These are phyloP conservation scores for Corvus cornix DNA, from an alignment of 2,113 vertebrate genomes.

Conservation along the genomic window DNA sequence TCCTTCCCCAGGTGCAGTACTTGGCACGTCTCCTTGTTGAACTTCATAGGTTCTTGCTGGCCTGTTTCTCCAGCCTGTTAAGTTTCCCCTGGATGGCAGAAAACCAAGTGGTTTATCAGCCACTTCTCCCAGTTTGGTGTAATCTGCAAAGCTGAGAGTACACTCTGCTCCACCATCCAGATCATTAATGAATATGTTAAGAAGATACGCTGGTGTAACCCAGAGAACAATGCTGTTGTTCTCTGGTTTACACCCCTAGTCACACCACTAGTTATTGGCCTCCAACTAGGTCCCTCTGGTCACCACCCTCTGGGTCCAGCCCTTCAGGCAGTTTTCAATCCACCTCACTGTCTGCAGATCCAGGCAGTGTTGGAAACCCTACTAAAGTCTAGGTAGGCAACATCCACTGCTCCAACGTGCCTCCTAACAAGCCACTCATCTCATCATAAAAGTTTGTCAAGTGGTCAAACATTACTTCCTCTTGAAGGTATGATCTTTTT, in stretches of 20 bases:
- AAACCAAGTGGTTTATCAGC: not conserved
- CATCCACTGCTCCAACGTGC: fast-evolving
- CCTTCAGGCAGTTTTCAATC: not conserved
- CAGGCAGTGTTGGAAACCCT: not conserved
- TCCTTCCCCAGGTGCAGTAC: not conserved
- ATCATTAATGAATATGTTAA: not conserved
- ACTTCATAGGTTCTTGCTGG: not conserved
- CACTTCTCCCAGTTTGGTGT: not conserved
- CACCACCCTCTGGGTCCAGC: not conserved
- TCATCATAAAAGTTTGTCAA: not conserved
- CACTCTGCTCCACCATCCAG: not conserved
- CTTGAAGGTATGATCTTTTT: not conserved
- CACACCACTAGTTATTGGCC: not conserved
- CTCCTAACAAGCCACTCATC: not conserved
- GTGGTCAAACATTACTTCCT: not conserved
- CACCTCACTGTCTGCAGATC: not conserved
- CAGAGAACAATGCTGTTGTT: not conserved
- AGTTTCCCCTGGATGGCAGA: not conserved
- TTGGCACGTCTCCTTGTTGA: not conserved
- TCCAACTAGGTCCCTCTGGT: not conserved
- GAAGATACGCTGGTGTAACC: not conserved
- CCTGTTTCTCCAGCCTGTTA: not conserved
- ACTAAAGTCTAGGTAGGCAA: not conserved
- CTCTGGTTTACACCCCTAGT: not conserved
- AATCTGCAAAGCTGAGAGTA: not conserved